Conservation (phyloP, 2,113 vertebrate species). For the Phaethornis superciliosus region DNA sequence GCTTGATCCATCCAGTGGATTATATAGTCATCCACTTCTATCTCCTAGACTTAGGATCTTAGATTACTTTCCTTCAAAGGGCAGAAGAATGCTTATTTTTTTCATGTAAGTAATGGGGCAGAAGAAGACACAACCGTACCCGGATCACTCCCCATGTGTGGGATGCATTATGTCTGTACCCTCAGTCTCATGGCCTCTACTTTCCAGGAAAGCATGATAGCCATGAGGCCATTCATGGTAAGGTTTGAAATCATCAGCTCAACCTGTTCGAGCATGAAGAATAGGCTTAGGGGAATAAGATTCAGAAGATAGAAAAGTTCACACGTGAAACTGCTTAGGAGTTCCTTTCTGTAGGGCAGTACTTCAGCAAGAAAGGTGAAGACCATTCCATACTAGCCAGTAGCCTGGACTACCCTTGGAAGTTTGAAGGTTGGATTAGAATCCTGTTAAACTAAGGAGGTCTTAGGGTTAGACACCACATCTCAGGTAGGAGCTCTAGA, state of each 20-base stretch:
- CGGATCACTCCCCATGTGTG: background rate
- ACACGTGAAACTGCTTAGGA: background rate
- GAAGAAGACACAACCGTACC: background rate
- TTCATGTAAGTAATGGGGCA: background rate
- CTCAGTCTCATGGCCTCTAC: accelerated
- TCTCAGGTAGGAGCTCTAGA: background rate
- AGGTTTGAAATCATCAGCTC: background rate
- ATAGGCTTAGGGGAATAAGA: background rate
- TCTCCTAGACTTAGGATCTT: background rate
- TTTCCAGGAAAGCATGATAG: background rate
- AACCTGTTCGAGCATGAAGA: background rate
- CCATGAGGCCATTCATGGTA: background rate
- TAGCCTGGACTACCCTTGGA: background rate
- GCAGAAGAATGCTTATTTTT: background rate
- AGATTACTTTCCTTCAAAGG: background rate
- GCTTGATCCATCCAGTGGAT: background rate
- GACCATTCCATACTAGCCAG: accelerated
- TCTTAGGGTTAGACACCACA: background rate
- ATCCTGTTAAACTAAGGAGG: background rate
- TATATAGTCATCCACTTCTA: background rate
- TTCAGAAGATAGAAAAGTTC: background rate
- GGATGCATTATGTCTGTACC: background rate
- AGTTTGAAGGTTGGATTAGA: background rate
- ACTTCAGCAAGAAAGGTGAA: background rate
- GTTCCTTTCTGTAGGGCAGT: background rate